phyloP scores from a whole-genome alignment of 1,140 invertebrate species.

The Trissolcus basalis region DNA sequence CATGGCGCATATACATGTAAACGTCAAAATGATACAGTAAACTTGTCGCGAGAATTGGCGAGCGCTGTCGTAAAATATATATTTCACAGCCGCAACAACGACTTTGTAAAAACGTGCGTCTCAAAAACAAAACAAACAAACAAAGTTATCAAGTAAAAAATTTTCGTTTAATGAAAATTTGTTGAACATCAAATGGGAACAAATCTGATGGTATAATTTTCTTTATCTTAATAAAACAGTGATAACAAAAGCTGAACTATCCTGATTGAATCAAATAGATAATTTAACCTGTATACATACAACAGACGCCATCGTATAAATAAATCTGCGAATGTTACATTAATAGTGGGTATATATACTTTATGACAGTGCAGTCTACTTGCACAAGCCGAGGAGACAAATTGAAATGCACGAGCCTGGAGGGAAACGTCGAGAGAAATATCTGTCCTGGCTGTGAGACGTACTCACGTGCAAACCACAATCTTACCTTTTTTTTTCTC shows the following conservation, averaged over 20 bases:
- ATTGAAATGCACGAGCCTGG: slow-evolving; percentile 74
- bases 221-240: not conserved
- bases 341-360: slow-evolving; percentile 8
- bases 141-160: too few species aligned
- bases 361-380: slow-evolving; percentile 74
- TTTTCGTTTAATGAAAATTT: too few species aligned
- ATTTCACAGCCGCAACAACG: not conserved
- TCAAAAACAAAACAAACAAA: too few species aligned
- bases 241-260: too few species aligned
- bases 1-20: slow-evolving; percentile 2
- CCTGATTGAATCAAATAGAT: too few species aligned
- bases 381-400: slow-evolving; percentile 71
- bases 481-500: too few species aligned
- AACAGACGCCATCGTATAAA: not conserved
- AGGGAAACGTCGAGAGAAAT: slow-evolving; percentile 55
- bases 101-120: too few species aligned
- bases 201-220: too few species aligned
- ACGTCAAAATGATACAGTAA: slow-evolving; percentile 32
- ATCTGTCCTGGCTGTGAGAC: slow-evolving; percentile 25
- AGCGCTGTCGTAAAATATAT: slow-evolving; percentile 1
- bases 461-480: too few species aligned
- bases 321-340: too few species aligned
- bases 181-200: too few species aligned
- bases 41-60: slow-evolving; percentile 10
- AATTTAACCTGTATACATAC: too few species aligned